Conservation (phyloP, 2,113 vertebrate genomes). For the Cyanistes caeruleus region DNA sequence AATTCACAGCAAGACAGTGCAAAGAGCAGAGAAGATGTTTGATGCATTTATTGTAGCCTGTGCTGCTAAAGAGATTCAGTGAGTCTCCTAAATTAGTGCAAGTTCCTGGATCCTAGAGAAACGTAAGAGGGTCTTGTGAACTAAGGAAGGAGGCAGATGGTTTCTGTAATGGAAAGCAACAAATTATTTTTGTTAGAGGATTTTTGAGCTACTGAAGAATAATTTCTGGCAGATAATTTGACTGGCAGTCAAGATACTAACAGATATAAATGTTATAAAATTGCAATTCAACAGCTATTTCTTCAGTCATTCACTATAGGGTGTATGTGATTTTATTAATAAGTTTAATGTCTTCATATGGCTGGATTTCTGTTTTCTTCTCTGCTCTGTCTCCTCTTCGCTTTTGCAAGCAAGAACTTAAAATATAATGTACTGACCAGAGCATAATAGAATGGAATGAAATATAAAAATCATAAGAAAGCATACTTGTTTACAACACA, state of each 20-base stretch:
- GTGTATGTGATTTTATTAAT: slow-evolving; percentile 16
- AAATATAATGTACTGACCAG: not conserved
- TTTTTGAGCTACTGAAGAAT: not conserved
- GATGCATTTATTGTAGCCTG: not conserved
- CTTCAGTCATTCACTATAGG: slow-evolving; percentile 5
- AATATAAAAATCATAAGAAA: slow-evolving; percentile 18
- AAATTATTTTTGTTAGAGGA: not conserved
- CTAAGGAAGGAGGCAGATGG: not conserved
- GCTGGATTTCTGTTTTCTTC: not conserved
- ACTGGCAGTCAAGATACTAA: slow-evolving; percentile 17
- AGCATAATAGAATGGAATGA: not conserved
- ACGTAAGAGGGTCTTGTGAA: not conserved
- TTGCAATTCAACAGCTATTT: slow-evolving; percentile 53
- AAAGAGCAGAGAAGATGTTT: not conserved
- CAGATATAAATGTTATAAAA: slow-evolving; percentile 55
- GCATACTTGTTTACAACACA: not conserved
- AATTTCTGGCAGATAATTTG: not conserved
- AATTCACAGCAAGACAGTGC: not conserved
- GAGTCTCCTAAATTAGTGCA: not conserved
- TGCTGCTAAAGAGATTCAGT: slow-evolving; percentile 18
- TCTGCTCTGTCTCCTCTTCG: not conserved
- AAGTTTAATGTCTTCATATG: not conserved
- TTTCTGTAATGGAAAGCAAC: not conserved
- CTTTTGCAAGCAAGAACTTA: not conserved
- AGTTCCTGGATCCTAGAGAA: not conserved